Base-by-base conservation (phyloP, 2,113 vertebrate genomes). In the Spheniscus mendiculus region DNA sequence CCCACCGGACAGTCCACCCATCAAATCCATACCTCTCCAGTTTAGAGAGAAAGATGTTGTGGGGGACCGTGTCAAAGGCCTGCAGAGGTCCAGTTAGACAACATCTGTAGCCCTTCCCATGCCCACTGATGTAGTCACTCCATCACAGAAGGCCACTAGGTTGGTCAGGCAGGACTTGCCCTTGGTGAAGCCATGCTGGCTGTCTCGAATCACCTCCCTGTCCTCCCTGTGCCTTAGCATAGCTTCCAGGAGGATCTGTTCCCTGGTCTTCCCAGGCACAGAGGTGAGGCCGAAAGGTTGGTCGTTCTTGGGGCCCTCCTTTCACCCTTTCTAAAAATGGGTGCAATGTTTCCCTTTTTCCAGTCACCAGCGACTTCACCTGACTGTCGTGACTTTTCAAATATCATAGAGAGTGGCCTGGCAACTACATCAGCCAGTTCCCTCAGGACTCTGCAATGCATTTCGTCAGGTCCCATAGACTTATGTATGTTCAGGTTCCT, bases 141-240 rank as follows among this genome's bases (percentile, higher is more conserved):
- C 12, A 12, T 38, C 23, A 26, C 7, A 58, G 34, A 63, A 63
- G 11, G 25, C 34, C 27, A 12, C 18, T 63, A n/a, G 12, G 3
- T 58, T 42, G 40, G 8, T 72, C 34, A 42, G 26, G 45, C 22
- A 72, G 3, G n/a, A 83, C 30, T 83, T 49, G 15, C 7, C 11
- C 44, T 66, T 73, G 22, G 12, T 73, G n/a, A 63, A 86, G 38
- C 27, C 25, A 8, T 78, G 25, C 38, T 69, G 27, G 27, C 38
- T 83, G 4, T 32, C 20, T 69, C 0, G 0, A 32, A 74, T 63
- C 9, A 63, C 20, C n/a, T 59, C 5, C 21, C 12, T 53, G 26
- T 91, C 38, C 23, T 38, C n/a, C 42, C 3, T 42, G 42, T 6
- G 42, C 42, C n/a, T 59, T 19, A n/a, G 10, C 22, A 19, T 42